Base-by-base conservation (phyloP, 2,888 invertebrate species). In the Drosophila putrida region DNA sequence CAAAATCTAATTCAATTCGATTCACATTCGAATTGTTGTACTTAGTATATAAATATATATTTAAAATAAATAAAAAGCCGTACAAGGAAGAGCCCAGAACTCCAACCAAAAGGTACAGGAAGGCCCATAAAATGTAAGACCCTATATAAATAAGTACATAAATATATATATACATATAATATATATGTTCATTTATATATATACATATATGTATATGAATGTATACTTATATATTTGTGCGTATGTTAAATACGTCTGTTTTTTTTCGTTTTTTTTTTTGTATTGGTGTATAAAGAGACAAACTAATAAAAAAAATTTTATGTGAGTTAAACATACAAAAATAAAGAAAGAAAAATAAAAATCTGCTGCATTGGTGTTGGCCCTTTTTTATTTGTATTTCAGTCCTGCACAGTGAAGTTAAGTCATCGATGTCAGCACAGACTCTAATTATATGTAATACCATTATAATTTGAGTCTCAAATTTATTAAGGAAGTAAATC, bases 231-330 rank as follows among this genome's bases (percentile, higher is more conserved):
- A 65, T 67, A 50, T 62, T 59, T 81, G 63, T 55, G 65, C 54
- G 59, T 61, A 61, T 80, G 78, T 84, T 70, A 60, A 64, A 78
- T 82, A 88, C 71, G 71, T 55, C 60, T 78, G 67, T 61, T 47
- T 31, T 72, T 54, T 54, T 57, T 57, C 67, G 62, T 47, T 41
- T 63, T 63, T 15, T 63, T 66, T 76, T 51, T 66, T 64, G 59
- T 69, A 54, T 75, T 64, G 74, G 39, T 82, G 80, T 77, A 72
- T 50, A 39, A 80, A 69, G 41, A 60, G 63, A 70, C 63, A 88
- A 84, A 86, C 83, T 86, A 86, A 84, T 88, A 86, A 83, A 83
- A 78, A 76, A 78, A 31, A 31, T 31, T 80, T 68, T 75, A 78
- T 83, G 83, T 86, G 83, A 82, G 83, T 86, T 88, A 63, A 88